phyloP scores from a whole-genome alignment of 2,888 invertebrate genomes.

The Drosophila prostipennis region DNA sequence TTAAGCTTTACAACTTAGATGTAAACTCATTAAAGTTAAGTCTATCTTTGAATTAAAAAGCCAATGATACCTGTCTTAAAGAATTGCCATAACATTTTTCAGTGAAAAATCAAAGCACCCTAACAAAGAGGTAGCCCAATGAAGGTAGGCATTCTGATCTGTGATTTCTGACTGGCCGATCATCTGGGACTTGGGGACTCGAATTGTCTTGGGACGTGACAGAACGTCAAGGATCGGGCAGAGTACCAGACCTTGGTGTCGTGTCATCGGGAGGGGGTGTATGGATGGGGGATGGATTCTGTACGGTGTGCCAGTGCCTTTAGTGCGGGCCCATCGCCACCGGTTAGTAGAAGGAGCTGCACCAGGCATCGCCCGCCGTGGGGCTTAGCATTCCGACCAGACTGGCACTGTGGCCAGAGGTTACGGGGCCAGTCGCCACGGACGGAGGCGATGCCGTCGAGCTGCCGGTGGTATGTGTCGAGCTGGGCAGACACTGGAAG shows the following conservation, averaged over 20 bases:
- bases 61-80: background rate
- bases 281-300: conserved; percentile 8
- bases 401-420: conserved; percentile 47
- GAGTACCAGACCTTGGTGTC: conserved; percentile 24
- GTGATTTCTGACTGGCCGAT: conserved; percentile 34
- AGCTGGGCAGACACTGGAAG: conserved; percentile 91
- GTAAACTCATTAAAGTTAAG: too few species aligned
- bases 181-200: conserved; percentile 16
- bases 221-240: conserved; percentile 43
- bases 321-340: conserved; percentile 41
- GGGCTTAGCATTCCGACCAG: conserved; percentile 79
- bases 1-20: too few species aligned
- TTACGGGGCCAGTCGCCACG: conserved; percentile 59
- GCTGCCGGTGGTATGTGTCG: conserved; percentile 67
- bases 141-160: conserved; percentile 24
- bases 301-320: conserved; percentile 14
- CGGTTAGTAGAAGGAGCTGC: conserved; percentile 81
- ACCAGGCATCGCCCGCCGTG: conserved; percentile 81
- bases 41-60: too few species aligned
- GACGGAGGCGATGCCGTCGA: conserved; percentile 56
- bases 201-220: conserved; percentile 10
- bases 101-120: conserved; percentile 8
- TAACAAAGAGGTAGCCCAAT: conserved; percentile 1
- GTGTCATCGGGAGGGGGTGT: conserved; percentile 9
- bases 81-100: background rate